Conservation (phyloP, 64 coral and sea anemone species). For the Pocillopora verrucosa region DNA sequence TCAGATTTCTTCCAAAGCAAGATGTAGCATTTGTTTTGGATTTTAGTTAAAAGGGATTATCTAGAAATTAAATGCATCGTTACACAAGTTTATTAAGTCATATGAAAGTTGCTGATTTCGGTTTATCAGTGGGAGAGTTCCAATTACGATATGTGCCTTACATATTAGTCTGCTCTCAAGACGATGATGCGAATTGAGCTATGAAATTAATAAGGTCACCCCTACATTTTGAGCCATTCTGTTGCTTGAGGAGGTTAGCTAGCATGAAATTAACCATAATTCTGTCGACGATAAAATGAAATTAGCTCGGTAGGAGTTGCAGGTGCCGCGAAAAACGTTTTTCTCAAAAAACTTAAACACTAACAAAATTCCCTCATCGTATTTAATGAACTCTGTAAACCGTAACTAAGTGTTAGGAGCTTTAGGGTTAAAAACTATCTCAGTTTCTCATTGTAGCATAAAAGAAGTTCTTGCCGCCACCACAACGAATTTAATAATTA, state of each 20-base stretch:
- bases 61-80: not conserved
- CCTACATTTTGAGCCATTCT: too few species aligned
- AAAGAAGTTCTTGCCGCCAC: not conserved
- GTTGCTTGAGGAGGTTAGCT: too few species aligned
- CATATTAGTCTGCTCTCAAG: not conserved
- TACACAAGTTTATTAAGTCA: not conserved
- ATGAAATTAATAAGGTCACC: not conserved
- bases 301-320: too few species aligned
- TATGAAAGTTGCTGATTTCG: not conserved
- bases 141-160: not conserved
- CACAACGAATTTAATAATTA: conserved; percentile 20
- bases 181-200: not conserved
- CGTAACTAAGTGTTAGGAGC: too few species aligned
- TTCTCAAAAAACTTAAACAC: too few species aligned
- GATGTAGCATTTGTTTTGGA: not conserved
- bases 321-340: too few species aligned
- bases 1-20: not conserved
- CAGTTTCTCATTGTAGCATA: not conserved
- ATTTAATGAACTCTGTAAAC: too few species aligned
- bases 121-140: not conserved
- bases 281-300: too few species aligned
- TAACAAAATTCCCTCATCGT: too few species aligned
- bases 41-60: not conserved
- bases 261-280: too few species aligned
- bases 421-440: not conserved